A percentile compares a stretch with the other conserved stretches of the same genome.
Evolutionary conservation across 2,797 vertebrate species (phyloP).

Genomic region (Falco naumanni): DNA sequence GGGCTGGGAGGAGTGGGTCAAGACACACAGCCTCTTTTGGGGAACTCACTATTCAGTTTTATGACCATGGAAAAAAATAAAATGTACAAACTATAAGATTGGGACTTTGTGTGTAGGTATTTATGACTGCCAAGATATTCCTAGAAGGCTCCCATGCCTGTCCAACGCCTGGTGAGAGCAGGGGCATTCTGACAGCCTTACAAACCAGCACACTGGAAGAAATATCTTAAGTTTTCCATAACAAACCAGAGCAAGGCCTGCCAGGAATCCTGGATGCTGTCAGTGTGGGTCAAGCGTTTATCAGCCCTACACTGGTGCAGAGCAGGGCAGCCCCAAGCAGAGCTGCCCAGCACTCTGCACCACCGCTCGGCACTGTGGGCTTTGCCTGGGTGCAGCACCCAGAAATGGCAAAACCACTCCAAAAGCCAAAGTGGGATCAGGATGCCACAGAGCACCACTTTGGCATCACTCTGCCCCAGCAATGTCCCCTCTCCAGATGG

Average conservation of each 20-base stretch:
- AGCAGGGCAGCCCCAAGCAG: background rate
- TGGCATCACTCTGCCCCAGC: rapidly evolving
- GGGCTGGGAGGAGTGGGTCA: background rate
- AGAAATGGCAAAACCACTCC: background rate
- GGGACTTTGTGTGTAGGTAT: background rate
- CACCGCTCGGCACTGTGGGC: background rate
- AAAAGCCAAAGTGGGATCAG: background rate
- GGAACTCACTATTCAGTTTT: background rate
- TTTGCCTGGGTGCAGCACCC: background rate
- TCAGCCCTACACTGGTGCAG: background rate
- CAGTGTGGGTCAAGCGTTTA: background rate
- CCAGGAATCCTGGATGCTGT: background rate
- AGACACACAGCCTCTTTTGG: background rate
- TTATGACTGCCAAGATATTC: background rate
- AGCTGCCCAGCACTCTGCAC: background rate
- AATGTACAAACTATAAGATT: background rate
- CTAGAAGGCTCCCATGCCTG: background rate
- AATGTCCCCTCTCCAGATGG: background rate
- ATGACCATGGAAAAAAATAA: background rate
- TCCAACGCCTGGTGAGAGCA: background rate
- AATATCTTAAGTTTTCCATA: background rate
- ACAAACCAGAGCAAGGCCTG: background rate
- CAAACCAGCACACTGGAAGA: background rate
- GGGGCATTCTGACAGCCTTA: background rate
- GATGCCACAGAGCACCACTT: background rate